Base-by-base conservation (phyloP, 2,113 vertebrate genomes). In the Hiodon tergisus region DNA sequence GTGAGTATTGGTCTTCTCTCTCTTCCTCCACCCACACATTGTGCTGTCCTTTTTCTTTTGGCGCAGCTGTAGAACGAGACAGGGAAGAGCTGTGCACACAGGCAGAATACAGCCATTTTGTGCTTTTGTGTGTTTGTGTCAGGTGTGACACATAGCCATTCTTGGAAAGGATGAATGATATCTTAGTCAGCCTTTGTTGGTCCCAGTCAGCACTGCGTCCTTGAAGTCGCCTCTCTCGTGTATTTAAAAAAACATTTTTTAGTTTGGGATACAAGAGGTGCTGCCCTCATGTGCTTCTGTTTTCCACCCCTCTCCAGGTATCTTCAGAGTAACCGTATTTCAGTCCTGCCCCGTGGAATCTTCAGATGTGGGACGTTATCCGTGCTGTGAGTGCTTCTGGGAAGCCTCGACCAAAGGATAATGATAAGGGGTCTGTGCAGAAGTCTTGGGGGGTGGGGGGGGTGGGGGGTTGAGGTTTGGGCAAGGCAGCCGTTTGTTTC, bases 241-340 rank as follows among this genome's bases (percentile, higher is more conserved):
- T 31, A 31, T 31, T 31, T 31, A 31, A 31, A 47, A n/a, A 7
- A n/a, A 16, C 61, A 17, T 63, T 16, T n/a, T 7, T 13, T 16
- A 63, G 14, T 16, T 6, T 4, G 2, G 6, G 4, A 16, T 16
- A 63, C n/a, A 63, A 16, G 6, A 16, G 14, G 8, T 62, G 8
- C 60, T 62, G n/a, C 61, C 9, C 58, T 7, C 14, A 16, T 17
- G 5, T 17, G 6, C n/a, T 63, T n/a, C 69, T 6, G 82, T 16
- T 78, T 13, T 57, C 51, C 76, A 5, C 68, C 60, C 63, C 10
- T 78, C 67, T 69, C 72, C 73, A 92, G 91, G 80, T 89, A 91
- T 85, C 90, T 93, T 52, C 90, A 93, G 79, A 87, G 85, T 67
- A 93, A 93, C 82, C 86, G 80, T 81, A 88, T 93, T 76, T 88